A percentile compares a stretch with the other conserved stretches of the same genome.
Evolutionary conservation across 2,113 vertebrate genomes (phyloP).

Genomic region (Eulemur macaco): DNA sequence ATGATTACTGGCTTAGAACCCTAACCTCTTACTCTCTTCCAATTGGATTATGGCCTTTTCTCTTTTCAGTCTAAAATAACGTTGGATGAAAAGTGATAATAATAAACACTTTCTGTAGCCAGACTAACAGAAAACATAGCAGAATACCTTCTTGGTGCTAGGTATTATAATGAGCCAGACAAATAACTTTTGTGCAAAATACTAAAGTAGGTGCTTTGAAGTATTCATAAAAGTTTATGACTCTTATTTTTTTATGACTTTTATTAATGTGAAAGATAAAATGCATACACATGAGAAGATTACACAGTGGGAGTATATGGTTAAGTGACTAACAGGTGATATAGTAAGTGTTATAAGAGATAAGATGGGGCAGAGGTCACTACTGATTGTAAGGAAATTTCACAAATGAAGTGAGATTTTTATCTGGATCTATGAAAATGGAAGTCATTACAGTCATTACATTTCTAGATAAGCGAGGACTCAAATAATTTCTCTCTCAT

Average conservation of each 20-base stretch:
- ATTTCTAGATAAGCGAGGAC: neutral
- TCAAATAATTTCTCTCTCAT: neutral
- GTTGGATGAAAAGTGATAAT: neutral
- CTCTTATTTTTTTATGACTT: neutral
- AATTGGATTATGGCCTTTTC: neutral
- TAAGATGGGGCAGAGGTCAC: neutral
- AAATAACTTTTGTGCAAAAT: neutral
- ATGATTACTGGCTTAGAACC: neutral
- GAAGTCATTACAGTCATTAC: neutral
- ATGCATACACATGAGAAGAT: neutral
- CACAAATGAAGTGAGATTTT: neutral
- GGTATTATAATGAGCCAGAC: neutral
- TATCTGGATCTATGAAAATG: neutral
- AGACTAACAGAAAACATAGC: neutral
- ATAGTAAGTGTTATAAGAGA: neutral
- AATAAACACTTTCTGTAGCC: neutral
- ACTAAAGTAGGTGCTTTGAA: neutral
- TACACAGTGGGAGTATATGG: neutral
- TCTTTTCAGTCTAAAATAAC: neutral
- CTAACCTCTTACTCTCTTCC: neutral
- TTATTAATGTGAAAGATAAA: slow-evolving; percentile 56
- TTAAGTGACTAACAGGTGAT: neutral
- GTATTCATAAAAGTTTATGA: slow-evolving; percentile 14
- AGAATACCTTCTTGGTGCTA: neutral
- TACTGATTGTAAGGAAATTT: neutral